Percentiles rank a stretch among this genome's conserved stretches.
phyloP scores from a whole-genome alignment of 2,797 vertebrate species.

The Aulostomus chinensis region DNA sequence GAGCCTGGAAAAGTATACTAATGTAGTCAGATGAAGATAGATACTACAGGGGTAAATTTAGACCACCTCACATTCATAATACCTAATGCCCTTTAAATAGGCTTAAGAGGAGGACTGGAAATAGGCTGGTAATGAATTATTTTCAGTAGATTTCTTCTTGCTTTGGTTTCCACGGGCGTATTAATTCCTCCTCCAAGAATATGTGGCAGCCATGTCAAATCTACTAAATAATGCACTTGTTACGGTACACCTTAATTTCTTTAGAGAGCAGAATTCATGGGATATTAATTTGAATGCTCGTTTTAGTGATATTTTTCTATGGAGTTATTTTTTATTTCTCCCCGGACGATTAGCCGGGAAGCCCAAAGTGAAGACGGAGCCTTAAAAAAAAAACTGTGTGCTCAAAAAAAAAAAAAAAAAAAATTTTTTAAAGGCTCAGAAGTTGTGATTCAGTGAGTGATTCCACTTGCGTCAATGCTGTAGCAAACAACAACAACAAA shows the following conservation, averaged over 20 bases:
- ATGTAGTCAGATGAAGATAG: slow-evolving; percentile 76
- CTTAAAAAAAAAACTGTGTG: background rate
- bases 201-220: slow-evolving; percentile 75
- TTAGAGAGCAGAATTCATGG: slow-evolving; percentile 43
- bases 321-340: slow-evolving; percentile 18
- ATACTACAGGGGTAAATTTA: slow-evolving; percentile 83
- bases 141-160: slow-evolving; percentile 66
- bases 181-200: slow-evolving; percentile 68
- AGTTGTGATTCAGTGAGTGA: no score
- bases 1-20: slow-evolving; percentile 72
- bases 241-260: slow-evolving; percentile 71
- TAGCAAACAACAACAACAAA: no score
- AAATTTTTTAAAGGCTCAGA: background rate
- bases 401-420: background rate
- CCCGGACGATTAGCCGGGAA: background rate
- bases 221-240: slow-evolving; percentile 82
- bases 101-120: slow-evolving; percentile 80
- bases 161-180: slow-evolving; percentile 75
- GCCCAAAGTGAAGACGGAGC: background rate
- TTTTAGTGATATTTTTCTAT: slow-evolving; percentile 36
- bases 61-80: slow-evolving; percentile 84
- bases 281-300: slow-evolving; percentile 37
- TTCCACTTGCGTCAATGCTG: no score
- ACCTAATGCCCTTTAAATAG: slow-evolving; percentile 84
- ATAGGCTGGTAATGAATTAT: slow-evolving; percentile 79